Conservation (phyloP, 1,140 invertebrate genomes). For the Stratiolaelaps scimitus region DNA sequence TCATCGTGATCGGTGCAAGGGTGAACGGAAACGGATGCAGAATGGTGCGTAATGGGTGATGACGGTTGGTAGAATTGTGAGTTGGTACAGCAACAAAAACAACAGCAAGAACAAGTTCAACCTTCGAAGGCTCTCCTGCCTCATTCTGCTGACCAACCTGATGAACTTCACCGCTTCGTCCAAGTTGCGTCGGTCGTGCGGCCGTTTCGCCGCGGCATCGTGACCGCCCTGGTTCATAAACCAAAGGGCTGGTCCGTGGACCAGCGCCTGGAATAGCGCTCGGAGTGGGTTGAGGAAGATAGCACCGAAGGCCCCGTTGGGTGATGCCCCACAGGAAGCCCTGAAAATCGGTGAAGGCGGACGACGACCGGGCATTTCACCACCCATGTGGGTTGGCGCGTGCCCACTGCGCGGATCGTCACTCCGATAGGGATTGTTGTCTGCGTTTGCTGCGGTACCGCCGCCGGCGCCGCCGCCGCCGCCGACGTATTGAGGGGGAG, state of each 20-base stretch:
- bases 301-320: conserved; percentile 16
- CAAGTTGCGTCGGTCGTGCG: background rate
- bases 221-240: conserved; percentile 25
- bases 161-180: conserved; percentile 24
- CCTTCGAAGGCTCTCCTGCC: background rate
- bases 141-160: conserved; percentile 8
- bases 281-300: conserved; percentile 13
- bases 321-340: conserved; percentile 13
- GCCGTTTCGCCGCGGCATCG: background rate
- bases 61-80: too few relatives aligned
- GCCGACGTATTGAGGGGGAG: background rate
- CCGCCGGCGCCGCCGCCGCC: background rate
- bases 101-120: too few relatives aligned
- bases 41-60: too few relatives aligned
- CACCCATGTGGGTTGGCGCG: too few relatives aligned
- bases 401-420: too few relatives aligned
- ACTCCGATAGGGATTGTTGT: too few relatives aligned
- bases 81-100: too few relatives aligned
- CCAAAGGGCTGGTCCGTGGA: conserved; percentile 22
- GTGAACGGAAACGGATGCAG: too few relatives aligned
- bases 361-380: background rate
- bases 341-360: conserved; percentile 13
- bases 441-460: too few relatives aligned
- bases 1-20: too few relatives aligned
- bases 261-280: conserved; percentile 21